These are phyloP conservation scores for Trisateles emortualis DNA, from an alignment of 2,888 invertebrate species.

Conservation along the genomic window DNA sequence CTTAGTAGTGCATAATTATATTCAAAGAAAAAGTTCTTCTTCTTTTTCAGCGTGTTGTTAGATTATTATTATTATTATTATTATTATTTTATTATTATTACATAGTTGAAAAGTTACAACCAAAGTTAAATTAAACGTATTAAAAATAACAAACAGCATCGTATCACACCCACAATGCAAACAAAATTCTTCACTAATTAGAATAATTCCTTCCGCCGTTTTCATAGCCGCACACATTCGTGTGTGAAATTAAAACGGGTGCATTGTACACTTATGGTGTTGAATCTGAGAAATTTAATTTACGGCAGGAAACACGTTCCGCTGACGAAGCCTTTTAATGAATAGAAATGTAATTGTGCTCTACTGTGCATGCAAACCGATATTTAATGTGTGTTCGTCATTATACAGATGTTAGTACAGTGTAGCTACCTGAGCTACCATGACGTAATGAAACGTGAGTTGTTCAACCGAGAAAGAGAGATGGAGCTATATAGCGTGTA, in stretches of 20 bases:
- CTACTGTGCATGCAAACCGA: conserved; percentile 29
- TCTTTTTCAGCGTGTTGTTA: too few relatives aligned
- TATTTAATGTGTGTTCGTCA: conserved; percentile 19
- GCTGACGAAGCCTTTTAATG: conserved; percentile 43
- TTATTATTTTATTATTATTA: too few relatives aligned
- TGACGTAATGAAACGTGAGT: too few relatives aligned
- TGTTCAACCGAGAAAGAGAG: too few relatives aligned
- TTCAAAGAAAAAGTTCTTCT: too few relatives aligned
- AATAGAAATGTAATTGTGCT: conserved; percentile 49
- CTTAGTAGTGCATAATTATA: too few relatives aligned
- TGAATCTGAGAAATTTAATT: conserved; percentile 53
- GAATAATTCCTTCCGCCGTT: conserved; percentile 12
- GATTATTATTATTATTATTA: too few relatives aligned
- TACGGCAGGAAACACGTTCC: conserved; percentile 42
- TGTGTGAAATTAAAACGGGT: conserved; percentile 40
- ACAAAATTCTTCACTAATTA: conserved; percentile 3
- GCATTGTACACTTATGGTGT: conserved; percentile 41
- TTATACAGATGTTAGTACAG: conserved; percentile 1
- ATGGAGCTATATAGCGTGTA: too few relatives aligned
- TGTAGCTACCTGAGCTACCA: too few relatives aligned
- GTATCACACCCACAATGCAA: neutral
- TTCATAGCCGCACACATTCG: conserved; percentile 19
- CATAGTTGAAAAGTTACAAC: too few relatives aligned
- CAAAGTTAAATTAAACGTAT: too few relatives aligned
- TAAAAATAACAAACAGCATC: neutral